Percentiles rank a stretch among this genome's conserved stretches.
Conservation (phyloP, 2,113 vertebrate genomes). For the Aplodontia rufa region DNA sequence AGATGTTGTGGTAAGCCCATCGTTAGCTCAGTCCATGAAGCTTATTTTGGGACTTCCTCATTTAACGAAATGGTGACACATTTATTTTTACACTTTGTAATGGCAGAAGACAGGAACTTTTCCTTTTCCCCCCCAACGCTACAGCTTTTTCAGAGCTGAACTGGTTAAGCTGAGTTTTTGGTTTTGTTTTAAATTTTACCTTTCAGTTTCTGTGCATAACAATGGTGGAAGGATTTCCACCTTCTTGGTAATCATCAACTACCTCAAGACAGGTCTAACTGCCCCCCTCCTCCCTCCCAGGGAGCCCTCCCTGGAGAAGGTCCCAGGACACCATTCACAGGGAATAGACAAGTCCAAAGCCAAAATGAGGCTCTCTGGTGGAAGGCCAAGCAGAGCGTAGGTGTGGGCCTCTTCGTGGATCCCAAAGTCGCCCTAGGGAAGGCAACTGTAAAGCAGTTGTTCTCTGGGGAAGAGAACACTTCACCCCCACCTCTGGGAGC, state of each 20-base stretch:
- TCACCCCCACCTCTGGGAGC: neutral
- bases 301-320: neutral
- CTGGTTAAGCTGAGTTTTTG: no score
- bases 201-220: neutral
- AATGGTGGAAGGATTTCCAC: neutral
- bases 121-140: neutral
- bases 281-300: neutral
- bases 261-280: neutral
- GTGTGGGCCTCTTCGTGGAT: neutral
- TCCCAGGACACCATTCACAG: neutral
- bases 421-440: neutral
- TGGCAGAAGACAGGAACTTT: neutral
- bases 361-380: neutral
- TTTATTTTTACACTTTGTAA: neutral
- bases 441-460: neutral
- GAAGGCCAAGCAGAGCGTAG: neutral
- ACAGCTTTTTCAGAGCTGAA: neutral
- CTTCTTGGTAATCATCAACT: conserved; percentile 56
- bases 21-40: neutral
- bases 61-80: conserved; percentile 2
- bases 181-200: conserved; percentile 16
- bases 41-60: conserved; percentile 47
- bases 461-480: neutral
- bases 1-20: neutral
- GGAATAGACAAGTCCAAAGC: neutral